phyloP scores from a whole-genome alignment of 2,888 invertebrate species.

The Allacma fusca region DNA sequence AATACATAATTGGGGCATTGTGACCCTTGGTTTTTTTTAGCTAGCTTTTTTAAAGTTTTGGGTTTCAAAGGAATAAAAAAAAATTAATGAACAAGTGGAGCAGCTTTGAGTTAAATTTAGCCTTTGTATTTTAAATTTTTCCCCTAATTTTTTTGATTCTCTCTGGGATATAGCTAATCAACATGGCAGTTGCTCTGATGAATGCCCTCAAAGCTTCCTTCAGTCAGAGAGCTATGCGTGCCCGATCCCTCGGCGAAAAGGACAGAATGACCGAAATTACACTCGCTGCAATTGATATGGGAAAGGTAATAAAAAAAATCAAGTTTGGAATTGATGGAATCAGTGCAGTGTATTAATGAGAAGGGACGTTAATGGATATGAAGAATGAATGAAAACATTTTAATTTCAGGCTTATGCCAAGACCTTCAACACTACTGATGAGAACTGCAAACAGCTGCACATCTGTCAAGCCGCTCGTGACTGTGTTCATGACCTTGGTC shows the following conservation, averaged over 20 bases:
- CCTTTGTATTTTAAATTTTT: too few relatives aligned
- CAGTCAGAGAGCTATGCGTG: conserved; percentile 86
- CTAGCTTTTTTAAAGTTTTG: too few relatives aligned
- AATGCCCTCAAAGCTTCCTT: conserved; percentile 92
- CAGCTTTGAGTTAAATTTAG: too few relatives aligned
- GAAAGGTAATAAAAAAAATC: conserved; percentile 69
- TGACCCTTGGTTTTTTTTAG: too few relatives aligned
- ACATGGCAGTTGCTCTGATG: conserved; percentile 87
- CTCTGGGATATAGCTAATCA: conserved; percentile 76
- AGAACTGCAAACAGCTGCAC: conserved; percentile 85
- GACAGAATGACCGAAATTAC: conserved; percentile 91
- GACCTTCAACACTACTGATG: conserved; percentile 77
- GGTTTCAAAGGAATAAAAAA: too few relatives aligned
- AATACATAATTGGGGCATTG: too few relatives aligned
- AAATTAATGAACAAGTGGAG: too few relatives aligned
- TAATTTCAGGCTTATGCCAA: conserved; percentile 76
- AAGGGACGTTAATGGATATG: too few relatives aligned
- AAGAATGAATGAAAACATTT: too few relatives aligned
- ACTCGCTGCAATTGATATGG: conserved; percentile 84
- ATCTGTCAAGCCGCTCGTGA: conserved; percentile 89
- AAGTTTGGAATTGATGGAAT: too few relatives aligned
- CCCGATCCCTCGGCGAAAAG: conserved; percentile 83
- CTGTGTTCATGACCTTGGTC: conserved; percentile 80
- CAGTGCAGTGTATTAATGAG: too few relatives aligned
- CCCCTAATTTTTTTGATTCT: too few relatives aligned